Conservation (phyloP, 1,140 invertebrate species). For the Brachionus manjavacas region DNA sequence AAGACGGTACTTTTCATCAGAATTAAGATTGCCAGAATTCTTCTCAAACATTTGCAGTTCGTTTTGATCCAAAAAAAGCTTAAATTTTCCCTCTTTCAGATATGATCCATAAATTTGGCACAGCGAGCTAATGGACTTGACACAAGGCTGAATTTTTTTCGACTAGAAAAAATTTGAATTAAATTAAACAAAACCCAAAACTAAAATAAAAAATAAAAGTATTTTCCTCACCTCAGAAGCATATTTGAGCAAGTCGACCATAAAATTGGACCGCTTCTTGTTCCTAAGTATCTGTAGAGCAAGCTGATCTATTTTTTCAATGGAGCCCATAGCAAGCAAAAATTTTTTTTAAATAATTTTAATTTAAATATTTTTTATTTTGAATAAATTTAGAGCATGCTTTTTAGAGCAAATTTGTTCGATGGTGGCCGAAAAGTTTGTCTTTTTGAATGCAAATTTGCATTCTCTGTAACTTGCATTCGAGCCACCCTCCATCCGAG, state of each 20-base stretch:
- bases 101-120: neutral
- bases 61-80: neutral
- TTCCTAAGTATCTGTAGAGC: neutral
- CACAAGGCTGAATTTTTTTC: neutral
- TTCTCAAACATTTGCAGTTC: neutral
- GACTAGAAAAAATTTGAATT: neutral
- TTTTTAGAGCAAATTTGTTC: neutral
- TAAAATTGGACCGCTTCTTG: constrained; percentile 20
- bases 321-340: neutral
- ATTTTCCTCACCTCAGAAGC: neutral
- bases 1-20: constrained; percentile 13
- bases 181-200: neutral
- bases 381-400: neutral
- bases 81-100: constrained; percentile 12
- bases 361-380: neutral
- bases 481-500: neutral
- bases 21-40: neutral
- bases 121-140: neutral
- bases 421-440: neutral
- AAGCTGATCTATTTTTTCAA: neutral
- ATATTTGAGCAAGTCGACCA: constrained; percentile 16
- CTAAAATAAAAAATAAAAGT: neutral
- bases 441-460: neutral
- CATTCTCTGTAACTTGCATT: neutral
- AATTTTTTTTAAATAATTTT: neutral